Evolutionary conservation across 2,888 invertebrate species (phyloP), one percentile per base, ranked within the genome.

Genomic region (Troglohyphantes excavatus): DNA sequence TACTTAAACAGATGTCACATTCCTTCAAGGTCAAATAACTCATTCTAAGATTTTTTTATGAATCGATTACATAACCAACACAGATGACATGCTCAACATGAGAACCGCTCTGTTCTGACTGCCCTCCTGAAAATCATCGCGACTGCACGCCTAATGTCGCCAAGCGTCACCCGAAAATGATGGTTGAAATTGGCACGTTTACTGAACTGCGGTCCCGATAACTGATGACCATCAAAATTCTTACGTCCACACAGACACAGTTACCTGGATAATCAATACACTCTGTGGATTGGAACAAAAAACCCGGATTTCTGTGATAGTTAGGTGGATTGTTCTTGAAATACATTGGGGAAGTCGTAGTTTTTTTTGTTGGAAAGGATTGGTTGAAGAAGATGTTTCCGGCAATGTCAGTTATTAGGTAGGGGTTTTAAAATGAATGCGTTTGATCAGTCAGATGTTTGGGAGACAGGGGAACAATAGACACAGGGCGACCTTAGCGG

Each of bases 211-310:
- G 73, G 83, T 43, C 39, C 63, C 65, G 72, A 26, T 63, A 72
- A 59, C 72, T 26, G 63, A 83, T 73, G 83, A 63, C 43, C 72
- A 46, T 53, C n/a, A 73, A n/a, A 63, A 46, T 73, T 83, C 29
- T 73, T 83, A 65, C 61, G 9, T 72, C 46, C 13, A 39, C 73
- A 17, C 13, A 33, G 43, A 23, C 72, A 72, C 39, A 33, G 68
- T 27, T 76, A 81, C 23, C 46, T 26, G 39, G 39, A 29, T 53
- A 61, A 83, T 83, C 83, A 46, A 83, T 83, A 63, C n/a, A 61
- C 46, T 65, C 26, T 29, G 19, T 63, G 43, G 19, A 39, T 65
- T 21, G 61, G 33, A 29, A 11, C 0, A 65, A 46, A 72, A 72
- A n/a, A 6, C 0, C 17, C n/a, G 39, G 17, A 29, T 17, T 78